Evolutionary conservation across 1,140 invertebrate species (phyloP), one percentile per base, ranked within the genome.

Genomic region (Zaprionus lachaisei): DNA sequence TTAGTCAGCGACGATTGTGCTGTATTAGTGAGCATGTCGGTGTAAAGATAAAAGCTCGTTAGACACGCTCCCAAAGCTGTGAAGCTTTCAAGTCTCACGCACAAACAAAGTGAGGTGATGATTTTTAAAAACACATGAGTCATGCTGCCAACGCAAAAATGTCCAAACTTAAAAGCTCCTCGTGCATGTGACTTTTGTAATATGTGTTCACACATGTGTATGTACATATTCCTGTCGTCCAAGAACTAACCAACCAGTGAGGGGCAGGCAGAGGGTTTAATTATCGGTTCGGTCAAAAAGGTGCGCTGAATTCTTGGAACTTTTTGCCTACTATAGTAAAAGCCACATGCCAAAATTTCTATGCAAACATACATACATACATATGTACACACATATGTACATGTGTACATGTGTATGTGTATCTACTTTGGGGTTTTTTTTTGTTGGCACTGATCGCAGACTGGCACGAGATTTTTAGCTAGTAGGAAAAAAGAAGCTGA

Each of bases 141-240:
- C 85, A 90, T 63, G 81, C 70, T 90, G 81, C 83, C 71, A 73
- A 70, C 63, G 58, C 58, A 71, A 77, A 83, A 84, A 76, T 66
- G 65, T 55, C 66, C 68, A 69, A 83, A 79, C 55, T 62, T 56
- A 49, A 66, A 74, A 83, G 72, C 73, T 69, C 41, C 54, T 26
- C 62, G 47, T 51, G 63, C 82, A 79, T 90, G 85, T 90, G 85
- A 90, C 76, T 72, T 73, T 64, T 77, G 85, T 90, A 81, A 78
- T 77, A 20, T 24, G 66, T 61, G 15, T 55, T 24, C 66, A 41
- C 37, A 73, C 7, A n/a, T 6, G 5, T 55, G 47, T 38, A 2
- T 55, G 14, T 24, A 38, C 37, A 61, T 31, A n/a, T 34, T 61
- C 56, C n/a, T 28, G 2, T 26, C 61, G 26, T 26, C 7, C 14